Evolutionary conservation across 2,888 invertebrate species (phyloP), one percentile per base, ranked within the genome.

Genomic region (Ochlodes sylvanus): DNA sequence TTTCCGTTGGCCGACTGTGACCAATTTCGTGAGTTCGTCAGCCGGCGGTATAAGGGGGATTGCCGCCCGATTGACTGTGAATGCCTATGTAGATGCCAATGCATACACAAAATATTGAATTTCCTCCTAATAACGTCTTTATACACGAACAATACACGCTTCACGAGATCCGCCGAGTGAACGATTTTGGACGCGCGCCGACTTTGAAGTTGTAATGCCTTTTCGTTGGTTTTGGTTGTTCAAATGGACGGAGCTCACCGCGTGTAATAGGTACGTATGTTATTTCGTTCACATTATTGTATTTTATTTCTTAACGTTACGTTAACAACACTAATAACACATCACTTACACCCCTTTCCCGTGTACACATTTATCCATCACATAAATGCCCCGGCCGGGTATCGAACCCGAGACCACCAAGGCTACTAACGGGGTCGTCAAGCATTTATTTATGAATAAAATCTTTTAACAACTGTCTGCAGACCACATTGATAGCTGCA

Each of bases 91-190:
- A 27, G 68, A 68, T 62, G 65, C 64, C 69, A 69, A 69, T 70
- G 70, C 69, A 71, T 73, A 70, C 70, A 71, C 65, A 70, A 71
- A 70, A 69, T 69, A 71, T 71, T 71, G 71, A 71, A 70, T 73
- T 71, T 70, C 27, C 69, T 50, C 34, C 47, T 63, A 69, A 71
- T 71, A 56, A 69, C 60, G 64, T 66, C 63, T 67, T 63, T 65
- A 57, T 69, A 41, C 50, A 38, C 56, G 52, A 38, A 65, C 17
- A 63, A 63, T 19, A 50, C 50, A 50, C 50, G 50, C 50, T 21
- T 50, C 47, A 41, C 41, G 32, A 17, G 50, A 55, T 19, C 21
- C n/a, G 7, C n/a, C n/a, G 27, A 27, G 7, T 15, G 54, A 32
- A 14, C n/a, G n/a, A 32, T 32, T 38, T 50, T 50, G 17, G 19